Percentiles rank a stretch among this genome's conserved stretches.
Conservation (phyloP, 1,140 invertebrate species). For the Drosophila rhopaloa region DNA sequence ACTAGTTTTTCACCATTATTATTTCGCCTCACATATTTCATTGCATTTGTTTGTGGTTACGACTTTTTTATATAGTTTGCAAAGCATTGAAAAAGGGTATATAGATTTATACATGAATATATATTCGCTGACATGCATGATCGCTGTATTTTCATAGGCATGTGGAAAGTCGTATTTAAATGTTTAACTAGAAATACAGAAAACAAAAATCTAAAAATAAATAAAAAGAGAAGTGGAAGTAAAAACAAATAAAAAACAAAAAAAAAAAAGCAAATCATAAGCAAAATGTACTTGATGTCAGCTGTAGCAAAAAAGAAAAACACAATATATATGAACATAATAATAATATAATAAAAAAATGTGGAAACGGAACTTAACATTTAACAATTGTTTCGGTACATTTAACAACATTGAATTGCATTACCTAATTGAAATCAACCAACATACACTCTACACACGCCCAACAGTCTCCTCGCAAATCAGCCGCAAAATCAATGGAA, state of each 20-base stretch:
- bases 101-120: constrained; percentile 63
- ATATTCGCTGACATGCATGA: constrained; percentile 53
- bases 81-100: constrained; percentile 70
- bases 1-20: constrained; percentile 1
- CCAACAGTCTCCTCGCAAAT: not conserved
- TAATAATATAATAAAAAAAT: constrained; percentile 43
- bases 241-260: constrained; percentile 12
- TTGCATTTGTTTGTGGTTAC: constrained; percentile 27
- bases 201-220: constrained; percentile 37
- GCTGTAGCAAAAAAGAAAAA: constrained; percentile 64
- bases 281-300: constrained; percentile 80
- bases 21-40: not conserved
- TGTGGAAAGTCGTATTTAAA: constrained; percentile 70
- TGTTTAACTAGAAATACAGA: constrained; percentile 72
- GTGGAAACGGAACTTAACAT: constrained; percentile 43
- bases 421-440: constrained; percentile 44
- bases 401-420: constrained; percentile 38
- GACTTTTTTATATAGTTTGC: constrained; percentile 48
- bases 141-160: constrained; percentile 72
- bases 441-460: constrained; percentile 11
- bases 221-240: constrained; percentile 31
- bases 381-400: constrained; percentile 46
- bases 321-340: constrained; percentile 39
- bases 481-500: constrained; percentile 1
- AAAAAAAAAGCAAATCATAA: constrained; percentile 54